Evolutionary conservation across 2,797 vertebrate species (phyloP), one percentile per base, ranked within the genome.

Genomic region (Pseudotriccus pelzelni): DNA sequence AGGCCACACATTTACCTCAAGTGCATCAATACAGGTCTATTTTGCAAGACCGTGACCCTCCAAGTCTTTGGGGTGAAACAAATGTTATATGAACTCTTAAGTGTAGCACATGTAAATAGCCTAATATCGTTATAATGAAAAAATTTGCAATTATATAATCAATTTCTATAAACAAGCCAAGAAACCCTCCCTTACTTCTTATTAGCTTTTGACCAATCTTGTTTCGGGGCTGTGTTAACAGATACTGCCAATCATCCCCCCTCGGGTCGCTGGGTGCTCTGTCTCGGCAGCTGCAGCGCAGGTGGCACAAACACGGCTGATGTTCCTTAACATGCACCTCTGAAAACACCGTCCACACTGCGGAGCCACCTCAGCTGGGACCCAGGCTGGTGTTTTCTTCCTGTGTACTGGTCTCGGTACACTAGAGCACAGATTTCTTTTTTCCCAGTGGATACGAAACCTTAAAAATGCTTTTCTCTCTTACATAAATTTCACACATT

Each of bases 271-370:
- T 11, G 43, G 2, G 39, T 7, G 5, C 5, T 6, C 10, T 0
- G 1, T 2, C 10, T 15, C 2, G 0, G 13, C 20, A 75, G 37
- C 37, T 34, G 44, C 5, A 34, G 19, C 1, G 5, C 1, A 1
- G 0, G 0, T 3, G 21, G 39, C 46, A 19, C 0, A 0, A 41
- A 19, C 2, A 4, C 2, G 4, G 30, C 4, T 2, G 13, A 41
- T 0, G 1, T 1, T 14, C 34, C 44, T 10, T 7, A 0, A 25
- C 2, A 32, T 4, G 1, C 0, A 3, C 2, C 64, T 36, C 34
- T 13, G 8, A n/a, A 19, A 52, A 30, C 6, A 62, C 5, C 1
- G 0, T 2, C 22, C 34, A 10, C 0, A 1, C 28, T 1, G 2
- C 1, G 1, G 11, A 62, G 49, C 47, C 55, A 6, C 15, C 27